Conservation (phyloP, 2,797 vertebrate genomes). For the Sebastes trivittatus region DNA sequence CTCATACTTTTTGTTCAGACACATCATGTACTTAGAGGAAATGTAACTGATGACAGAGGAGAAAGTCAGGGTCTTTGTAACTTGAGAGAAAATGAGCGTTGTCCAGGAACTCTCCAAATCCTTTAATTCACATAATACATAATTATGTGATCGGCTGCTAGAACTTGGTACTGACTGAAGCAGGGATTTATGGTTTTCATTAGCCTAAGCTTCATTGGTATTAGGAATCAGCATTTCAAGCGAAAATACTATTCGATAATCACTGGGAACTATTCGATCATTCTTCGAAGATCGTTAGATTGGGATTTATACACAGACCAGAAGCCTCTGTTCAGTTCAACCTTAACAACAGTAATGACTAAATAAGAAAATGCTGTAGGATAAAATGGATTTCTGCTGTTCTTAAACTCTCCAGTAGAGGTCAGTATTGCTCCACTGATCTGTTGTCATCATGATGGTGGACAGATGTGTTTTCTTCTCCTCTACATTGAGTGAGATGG, state of each 20-base stretch:
- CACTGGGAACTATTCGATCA: no score
- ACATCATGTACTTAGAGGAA: background rate
- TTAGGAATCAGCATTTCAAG: background rate
- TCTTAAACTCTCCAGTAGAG: conserved; percentile 39
- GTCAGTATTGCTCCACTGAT: conserved; percentile 30
- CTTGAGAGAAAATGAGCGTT: background rate
- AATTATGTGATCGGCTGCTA: background rate
- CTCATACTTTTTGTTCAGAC: background rate
- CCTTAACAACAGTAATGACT: background rate
- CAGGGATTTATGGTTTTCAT: background rate
- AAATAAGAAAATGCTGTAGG: background rate
- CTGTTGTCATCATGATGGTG: background rate
- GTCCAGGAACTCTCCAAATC: background rate
- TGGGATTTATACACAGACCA: background rate
- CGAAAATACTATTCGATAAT: no score
- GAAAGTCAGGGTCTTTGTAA: background rate
- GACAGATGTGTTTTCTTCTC: background rate
- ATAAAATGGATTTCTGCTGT: background rate
- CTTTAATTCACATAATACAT: background rate
- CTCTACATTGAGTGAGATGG: background rate
- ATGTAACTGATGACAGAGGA: background rate
- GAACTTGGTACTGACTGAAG: background rate
- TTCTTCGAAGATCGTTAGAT: background rate
- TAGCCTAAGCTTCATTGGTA: background rate
- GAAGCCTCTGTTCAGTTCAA: background rate